Conservation (phyloP, 2,797 vertebrate species). For the Varecia variegata region DNA sequence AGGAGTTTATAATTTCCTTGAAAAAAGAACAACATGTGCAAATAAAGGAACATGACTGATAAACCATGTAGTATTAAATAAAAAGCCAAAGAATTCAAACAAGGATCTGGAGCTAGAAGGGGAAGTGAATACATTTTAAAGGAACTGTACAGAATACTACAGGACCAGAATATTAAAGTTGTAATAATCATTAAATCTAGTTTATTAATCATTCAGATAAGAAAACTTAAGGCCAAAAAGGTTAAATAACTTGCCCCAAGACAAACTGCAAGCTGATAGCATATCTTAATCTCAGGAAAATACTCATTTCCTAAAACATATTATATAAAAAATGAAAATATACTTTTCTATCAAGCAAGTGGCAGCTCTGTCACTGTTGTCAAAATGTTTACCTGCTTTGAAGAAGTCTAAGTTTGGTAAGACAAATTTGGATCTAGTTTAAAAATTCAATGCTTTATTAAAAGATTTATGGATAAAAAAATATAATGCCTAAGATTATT, state of each 20-base stretch:
- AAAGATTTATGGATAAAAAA: conserved; percentile 30
- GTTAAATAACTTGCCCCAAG: conserved; percentile 4
- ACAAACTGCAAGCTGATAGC: not conserved
- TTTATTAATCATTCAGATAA: not conserved
- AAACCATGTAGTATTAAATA: not conserved
- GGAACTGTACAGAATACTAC: not conserved
- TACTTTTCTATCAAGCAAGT: conserved; percentile 11
- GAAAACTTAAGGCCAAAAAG: conserved; percentile 17
- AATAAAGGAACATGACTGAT: not conserved
- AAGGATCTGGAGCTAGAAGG: not conserved
- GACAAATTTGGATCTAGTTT: not conserved
- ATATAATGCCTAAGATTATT: not conserved
- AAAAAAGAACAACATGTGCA: conserved; percentile 24
- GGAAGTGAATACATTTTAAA: conserved; percentile 35
- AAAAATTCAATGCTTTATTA: conserved; percentile 33
- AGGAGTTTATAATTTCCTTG: not conserved
- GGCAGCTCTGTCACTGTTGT: not conserved
- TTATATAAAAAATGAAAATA: not conserved
- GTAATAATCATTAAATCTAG: conserved; percentile 25
- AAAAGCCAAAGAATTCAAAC: conserved; percentile 12
- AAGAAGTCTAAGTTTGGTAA: conserved; percentile 29
- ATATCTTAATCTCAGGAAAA: not conserved
- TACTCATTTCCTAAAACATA: conserved; percentile 27
- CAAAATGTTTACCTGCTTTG: conserved; percentile 25
- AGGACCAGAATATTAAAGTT: not conserved